Evolutionary conservation across 2,888 invertebrate species (phyloP), one percentile per base, ranked within the genome.

Genomic region (Leptodirus hochenwartii): DNA sequence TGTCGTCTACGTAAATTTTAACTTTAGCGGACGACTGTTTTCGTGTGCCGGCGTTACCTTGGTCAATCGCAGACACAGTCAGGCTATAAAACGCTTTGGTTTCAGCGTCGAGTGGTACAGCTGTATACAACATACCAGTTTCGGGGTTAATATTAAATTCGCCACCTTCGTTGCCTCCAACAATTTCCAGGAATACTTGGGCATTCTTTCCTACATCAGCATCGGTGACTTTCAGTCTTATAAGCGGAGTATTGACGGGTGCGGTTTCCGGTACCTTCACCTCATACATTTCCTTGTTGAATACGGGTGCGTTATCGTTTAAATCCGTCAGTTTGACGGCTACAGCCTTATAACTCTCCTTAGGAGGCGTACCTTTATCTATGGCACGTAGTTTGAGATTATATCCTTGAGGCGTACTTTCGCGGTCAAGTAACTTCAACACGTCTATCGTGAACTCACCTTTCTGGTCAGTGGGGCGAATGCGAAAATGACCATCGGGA

Each of bases 11-110:
- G 45, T 77, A 71, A 29, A 95, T 74, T 57, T 82, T 80, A 1
- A 95, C 82, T 58, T 85, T 84, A 1, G 87, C 87, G 2, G 87
- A 85, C 4, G 84, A 84, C 49, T 84, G 82, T 44, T 82, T 78
- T 27, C 85, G 62, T 9, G 77, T 72, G 2, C 82, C 82, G 1
- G 72, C 70, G 49, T 82, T 77, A 2, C 84, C 80, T 47, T 81
- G 82, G 53, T 90, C 90, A 20, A 84, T 72, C 1, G 90, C 90
- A 5, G 84, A 79, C 6, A 91, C 84, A 1, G 87, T 88, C 24
- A 91, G 58, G 10, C 81, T 80, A 50, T 90, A 88, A 39, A 78
- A 71, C 2, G 79, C 69, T 49, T 79, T 79, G 30, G 58, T 62
- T 58, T 93, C 93, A 0, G 87, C 82, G 51, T 93, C 91, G 14